Base-by-base conservation (phyloP, 35 echinoderm and acorn worm genomes). In the Stichopus chloronotus region DNA sequence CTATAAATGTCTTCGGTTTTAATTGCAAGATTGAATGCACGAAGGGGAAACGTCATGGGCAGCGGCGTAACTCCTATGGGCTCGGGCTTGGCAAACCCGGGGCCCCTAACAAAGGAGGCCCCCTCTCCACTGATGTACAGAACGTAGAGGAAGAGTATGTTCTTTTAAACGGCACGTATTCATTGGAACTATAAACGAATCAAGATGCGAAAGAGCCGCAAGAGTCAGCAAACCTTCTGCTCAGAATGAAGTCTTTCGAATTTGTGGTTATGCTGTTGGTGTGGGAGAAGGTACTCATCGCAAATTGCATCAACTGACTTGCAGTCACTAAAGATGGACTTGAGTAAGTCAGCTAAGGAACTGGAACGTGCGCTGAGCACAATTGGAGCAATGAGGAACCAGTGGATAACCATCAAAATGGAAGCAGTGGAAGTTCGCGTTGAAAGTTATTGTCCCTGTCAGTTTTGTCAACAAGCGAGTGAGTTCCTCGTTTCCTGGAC, bases 371-470 rank as follows among this genome's bases (percentile, higher is more conserved):
- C n/a, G n/a, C n/a, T 43, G 30, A 43, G 30, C 30, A 43, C 3
- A 1, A 3, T 43, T 43, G 79, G 79, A 82, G 79, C 79, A 82
- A 82, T 82, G 79, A 82, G 79, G 79, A 82, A 82, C 79, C 79
- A 82, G 79, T 82, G 79, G 79, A 82, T 82, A 1, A 82, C 79
- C 79, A 82, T 82, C 79, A 82, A 82, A 82, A 82, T 82, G 30
- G 79, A 82, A 82, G 79, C 79, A 82, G 79, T 82, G 79, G 79
- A 82, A 82, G 79, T 6, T 82, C 79, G 24, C 79, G 79, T 56
- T 82, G 79, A 82, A 82, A 82, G 79, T 82, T 82, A 6, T n/a
- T 82, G 79, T 82, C 79, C 79, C 79, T 82, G 79, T 82, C 79
- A 82, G 79, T 82, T 82, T 82, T 82, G 79, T 82, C 79, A 82